Base-by-base conservation (phyloP, 2,888 invertebrate genomes). In the Perizoma affinitatum region DNA sequence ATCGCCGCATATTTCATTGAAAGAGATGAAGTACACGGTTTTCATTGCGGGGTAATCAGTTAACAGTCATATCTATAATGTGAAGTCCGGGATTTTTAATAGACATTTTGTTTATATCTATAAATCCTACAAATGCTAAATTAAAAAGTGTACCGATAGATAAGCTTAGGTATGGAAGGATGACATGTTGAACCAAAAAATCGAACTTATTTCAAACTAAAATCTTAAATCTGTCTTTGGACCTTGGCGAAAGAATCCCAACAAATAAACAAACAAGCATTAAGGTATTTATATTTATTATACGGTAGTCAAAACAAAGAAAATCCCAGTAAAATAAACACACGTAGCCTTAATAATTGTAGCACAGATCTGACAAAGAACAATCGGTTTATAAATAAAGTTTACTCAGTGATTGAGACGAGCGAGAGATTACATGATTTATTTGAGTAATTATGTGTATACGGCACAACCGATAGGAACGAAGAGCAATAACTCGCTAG, bases 401-500 rank as follows among this genome's bases (percentile, higher is more conserved):
- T 47, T 63, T 63, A 56, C 63, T 58, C 63, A 63, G 63, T 52
- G 58, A 63, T 63, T 52, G 58, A 56, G 63, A 47, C 58, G 57
- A 54, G 54, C 63, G 53, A 52, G 47, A 58, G 79, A 82, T 82
- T 76, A 78, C 72, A 80, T 86, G 84, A 87, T 87, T 87, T 87
- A 87, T 87, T 83, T 77, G 72, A 78, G 80, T 87, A 87, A 90
- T 88, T 89, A 87, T 79, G 83, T 82, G 86, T 80, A 81, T 84
- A 86, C 62, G 54, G 58, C 55, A 81, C 80, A 83, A 84, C 75
- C 76, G 71, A 82, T 79, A 83, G 87, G 86, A 88, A 63, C 55
- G 6, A n/a, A 35, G 62, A 63, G 58, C 7, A 7, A 55, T 53
- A 49, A 51, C 38, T 3, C 42, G 42, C 38, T 51, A 47, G 49